A percentile compares a stretch with the other conserved stretches of the same genome.
These are phyloP conservation scores for Valencia hispanica DNA, from an alignment of 2,797 vertebrate species.

Conservation along the genomic window DNA sequence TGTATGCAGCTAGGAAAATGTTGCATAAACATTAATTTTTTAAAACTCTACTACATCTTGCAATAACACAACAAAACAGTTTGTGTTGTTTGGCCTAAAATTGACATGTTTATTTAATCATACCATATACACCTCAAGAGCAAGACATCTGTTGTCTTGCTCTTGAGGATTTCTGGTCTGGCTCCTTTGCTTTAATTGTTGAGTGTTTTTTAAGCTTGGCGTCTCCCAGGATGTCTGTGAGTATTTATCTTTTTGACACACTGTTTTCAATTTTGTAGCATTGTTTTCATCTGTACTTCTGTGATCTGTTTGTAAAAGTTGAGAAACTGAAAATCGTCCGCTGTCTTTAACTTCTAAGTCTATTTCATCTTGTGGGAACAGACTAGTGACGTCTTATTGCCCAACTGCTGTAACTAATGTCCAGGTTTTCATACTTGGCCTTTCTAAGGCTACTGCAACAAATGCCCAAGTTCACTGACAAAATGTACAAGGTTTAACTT, in stretches of 20 bases:
- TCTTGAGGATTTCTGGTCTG: not conserved
- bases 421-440: not conserved
- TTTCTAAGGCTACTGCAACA: slow-evolving; percentile 8
- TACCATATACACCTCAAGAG: not conserved
- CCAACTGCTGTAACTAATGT: not conserved
- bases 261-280: not conserved
- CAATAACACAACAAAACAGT: slow-evolving; percentile 5
- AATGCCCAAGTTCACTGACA: not conserved
- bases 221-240: not conserved
- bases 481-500: slow-evolving; percentile 19
- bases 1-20: slow-evolving; percentile 27
- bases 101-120: slow-evolving; percentile 10
- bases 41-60: slow-evolving; percentile 23
- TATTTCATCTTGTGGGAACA: not conserved
- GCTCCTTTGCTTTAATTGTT: not conserved
- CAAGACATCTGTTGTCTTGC: not conserved
- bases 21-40: slow-evolving; percentile 23
- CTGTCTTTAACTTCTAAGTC: not conserved
- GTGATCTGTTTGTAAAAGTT: not conserved
- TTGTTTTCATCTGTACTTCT: not conserved
- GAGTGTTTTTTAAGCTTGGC: not conserved
- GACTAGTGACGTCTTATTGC: not conserved
- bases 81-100: slow-evolving; percentile 5
- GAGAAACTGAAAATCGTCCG: not conserved
- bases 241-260: not conserved